Evolutionary conservation across 2,888 invertebrate genomes (phyloP), one percentile per base, ranked within the genome.

Genomic region (Pharmacophagus antenor): DNA sequence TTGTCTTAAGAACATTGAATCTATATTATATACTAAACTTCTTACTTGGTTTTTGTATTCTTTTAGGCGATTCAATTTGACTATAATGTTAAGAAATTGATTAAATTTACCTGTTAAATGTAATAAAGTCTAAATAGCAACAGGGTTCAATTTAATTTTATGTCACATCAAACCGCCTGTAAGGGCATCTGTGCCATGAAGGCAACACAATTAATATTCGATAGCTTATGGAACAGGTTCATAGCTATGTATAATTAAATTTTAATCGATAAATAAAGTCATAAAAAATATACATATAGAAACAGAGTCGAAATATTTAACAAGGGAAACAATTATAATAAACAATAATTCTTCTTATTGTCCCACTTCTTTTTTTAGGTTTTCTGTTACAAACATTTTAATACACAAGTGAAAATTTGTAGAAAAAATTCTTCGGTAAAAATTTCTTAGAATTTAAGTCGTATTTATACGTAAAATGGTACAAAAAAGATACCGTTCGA

Each of bases 101-200:
- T 42, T 42, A 42, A 46, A 46, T 20, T 18, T 44, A 20, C 20
- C 23, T 22, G 18, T 25, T 7, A 20, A 54, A 21, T 46, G 27
- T 44, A 18, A 18, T 54, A 44, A 27, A 54, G 7, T 22, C 41
- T 37, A 41, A 47, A 31, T 22, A 22, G 47, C 10, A 47, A n/a
- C 23, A 23, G 12, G n/a, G 47, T n/a, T 47, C 47, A 23, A 47
- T 47, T 47, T 15, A 47, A 47, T 22, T 47, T 22, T 15, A 47
- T 21, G 47, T 47, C 22, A 10, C 6, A 4, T 18, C 18, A 4
- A 44, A n/a, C 47, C 12, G 47, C 22, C 23, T 12, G 47, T 23
- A 21, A 2, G 5, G 12, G 21, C 15, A 22, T 15, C 47, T 15
- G 23, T 12, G 23, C 23, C 23, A 21, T 47, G 23, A 47, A 47